Evolutionary conservation across 2,888 invertebrate genomes (phyloP).

Genomic region (Thecocarcelia acutangulata): DNA sequence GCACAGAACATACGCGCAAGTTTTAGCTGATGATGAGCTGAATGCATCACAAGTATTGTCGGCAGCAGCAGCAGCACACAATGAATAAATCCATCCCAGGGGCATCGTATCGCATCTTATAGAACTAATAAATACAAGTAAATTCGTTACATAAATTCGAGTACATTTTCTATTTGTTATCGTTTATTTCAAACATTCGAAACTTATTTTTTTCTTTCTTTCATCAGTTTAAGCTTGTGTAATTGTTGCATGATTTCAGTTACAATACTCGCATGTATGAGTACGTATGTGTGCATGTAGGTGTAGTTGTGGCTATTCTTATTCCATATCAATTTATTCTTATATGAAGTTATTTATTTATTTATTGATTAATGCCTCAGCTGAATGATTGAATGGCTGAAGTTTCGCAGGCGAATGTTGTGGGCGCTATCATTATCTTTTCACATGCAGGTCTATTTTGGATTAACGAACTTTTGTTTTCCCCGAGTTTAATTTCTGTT

Average conservation of each 20-base stretch:
- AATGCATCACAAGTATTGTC: slow-evolving; percentile 66
- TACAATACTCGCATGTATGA: neutral
- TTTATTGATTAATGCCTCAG: slow-evolving; percentile 56
- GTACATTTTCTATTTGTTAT: slow-evolving; percentile 36
- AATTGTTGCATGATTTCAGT: slow-evolving; percentile 62
- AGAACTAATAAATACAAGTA: neutral
- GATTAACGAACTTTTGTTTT: slow-evolving; percentile 58
- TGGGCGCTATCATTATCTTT: slow-evolving; percentile 65
- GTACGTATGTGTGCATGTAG: neutral
- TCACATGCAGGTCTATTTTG: slow-evolving; percentile 58
- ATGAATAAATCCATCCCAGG: slow-evolving; percentile 75
- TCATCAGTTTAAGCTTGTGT: slow-evolving; percentile 55
- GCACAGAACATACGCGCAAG: slow-evolving; percentile 41
- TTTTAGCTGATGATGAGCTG: slow-evolving; percentile 33
- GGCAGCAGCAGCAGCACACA: slow-evolving; percentile 56
- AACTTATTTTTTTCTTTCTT: slow-evolving; percentile 10
- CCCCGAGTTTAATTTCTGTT: neutral
- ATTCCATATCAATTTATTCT: slow-evolving; percentile 51
- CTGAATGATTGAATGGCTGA: slow-evolving; percentile 32
- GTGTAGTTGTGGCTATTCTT: slow-evolving; percentile 11
- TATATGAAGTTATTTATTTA: slow-evolving; percentile 50
- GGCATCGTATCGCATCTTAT: slow-evolving; percentile 67
- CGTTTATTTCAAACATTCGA: slow-evolving; percentile 51
- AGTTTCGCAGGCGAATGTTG: slow-evolving; percentile 12
- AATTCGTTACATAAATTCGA: neutral